Conservation (phyloP, 2,113 vertebrate species). For the Burhinus bistriatus region DNA sequence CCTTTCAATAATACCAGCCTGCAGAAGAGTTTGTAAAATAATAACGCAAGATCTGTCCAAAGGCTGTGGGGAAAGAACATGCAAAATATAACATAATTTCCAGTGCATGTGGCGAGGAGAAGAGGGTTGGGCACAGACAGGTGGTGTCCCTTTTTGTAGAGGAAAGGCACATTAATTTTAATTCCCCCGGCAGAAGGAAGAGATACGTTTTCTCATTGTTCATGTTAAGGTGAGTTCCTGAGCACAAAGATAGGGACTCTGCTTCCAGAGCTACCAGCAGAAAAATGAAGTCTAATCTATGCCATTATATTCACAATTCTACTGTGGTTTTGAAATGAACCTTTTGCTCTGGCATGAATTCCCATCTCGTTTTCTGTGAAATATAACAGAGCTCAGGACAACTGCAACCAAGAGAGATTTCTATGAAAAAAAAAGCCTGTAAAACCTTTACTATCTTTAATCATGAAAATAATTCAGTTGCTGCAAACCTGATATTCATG, state of each 20-base stretch:
- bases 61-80: neutral
- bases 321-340: slow-evolving; percentile 21
- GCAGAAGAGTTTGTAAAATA: neutral
- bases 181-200: neutral
- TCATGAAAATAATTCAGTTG: slow-evolving; percentile 60
- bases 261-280: neutral
- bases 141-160: neutral
- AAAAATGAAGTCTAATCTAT: neutral
- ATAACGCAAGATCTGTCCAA: neutral
- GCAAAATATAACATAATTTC: neutral
- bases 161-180: neutral
- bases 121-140: neutral
- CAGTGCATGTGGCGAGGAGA: neutral
- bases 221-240: neutral
- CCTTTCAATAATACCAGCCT: neutral
- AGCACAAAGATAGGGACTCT: neutral
- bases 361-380: slow-evolving; percentile 46
- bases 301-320: neutral
- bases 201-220: neutral
- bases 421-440: neutral
- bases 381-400: slow-evolving; percentile 42
- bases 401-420: slow-evolving; percentile 33
- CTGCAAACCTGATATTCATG: slow-evolving; percentile 53
- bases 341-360: slow-evolving; percentile 28
- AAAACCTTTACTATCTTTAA: slow-evolving; percentile 62